phyloP scores from a whole-genome alignment of 2,113 vertebrate genomes.

The Tupaia tana region DNA sequence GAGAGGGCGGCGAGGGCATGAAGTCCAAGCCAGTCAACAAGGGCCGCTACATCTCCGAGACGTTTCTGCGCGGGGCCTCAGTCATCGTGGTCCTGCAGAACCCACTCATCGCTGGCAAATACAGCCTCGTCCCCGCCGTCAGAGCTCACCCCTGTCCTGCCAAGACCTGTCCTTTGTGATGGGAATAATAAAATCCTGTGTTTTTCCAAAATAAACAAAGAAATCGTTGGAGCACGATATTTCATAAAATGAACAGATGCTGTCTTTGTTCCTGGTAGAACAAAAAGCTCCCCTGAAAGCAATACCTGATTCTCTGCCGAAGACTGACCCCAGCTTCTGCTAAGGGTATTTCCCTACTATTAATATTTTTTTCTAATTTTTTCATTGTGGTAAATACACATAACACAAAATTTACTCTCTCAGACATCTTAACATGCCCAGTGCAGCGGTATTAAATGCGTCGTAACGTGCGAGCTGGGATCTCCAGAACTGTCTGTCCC shows the following conservation, averaged over 20 bases:
- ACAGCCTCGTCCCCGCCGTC: constrained; percentile 9
- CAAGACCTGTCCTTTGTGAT: background rate
- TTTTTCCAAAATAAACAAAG: background rate
- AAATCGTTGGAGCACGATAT: background rate
- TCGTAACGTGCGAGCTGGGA: background rate
- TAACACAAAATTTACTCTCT: background rate
- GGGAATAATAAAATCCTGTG: constrained; percentile 64
- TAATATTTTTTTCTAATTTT: background rate
- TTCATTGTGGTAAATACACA: background rate
- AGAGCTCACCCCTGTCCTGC: fast-evolving
- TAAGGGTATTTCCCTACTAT: background rate
- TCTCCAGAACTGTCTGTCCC: background rate
- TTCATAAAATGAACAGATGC: background rate
- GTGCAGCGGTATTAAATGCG: background rate
- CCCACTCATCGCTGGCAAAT: constrained; percentile 95
- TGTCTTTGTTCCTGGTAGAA: background rate
- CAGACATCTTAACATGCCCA: background rate
- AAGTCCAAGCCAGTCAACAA: constrained; percentile 97
- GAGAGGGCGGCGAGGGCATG: constrained; percentile 96
- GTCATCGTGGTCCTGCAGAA: constrained; percentile 96
- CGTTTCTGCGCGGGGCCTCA: constrained; percentile 95
- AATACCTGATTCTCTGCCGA: background rate
- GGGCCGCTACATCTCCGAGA: constrained; percentile 97
- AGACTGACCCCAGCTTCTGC: background rate
- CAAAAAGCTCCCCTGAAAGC: background rate